Evolutionary conservation across 2,888 invertebrate genomes (phyloP).

Genomic region (Tetragonula carbonaria): DNA sequence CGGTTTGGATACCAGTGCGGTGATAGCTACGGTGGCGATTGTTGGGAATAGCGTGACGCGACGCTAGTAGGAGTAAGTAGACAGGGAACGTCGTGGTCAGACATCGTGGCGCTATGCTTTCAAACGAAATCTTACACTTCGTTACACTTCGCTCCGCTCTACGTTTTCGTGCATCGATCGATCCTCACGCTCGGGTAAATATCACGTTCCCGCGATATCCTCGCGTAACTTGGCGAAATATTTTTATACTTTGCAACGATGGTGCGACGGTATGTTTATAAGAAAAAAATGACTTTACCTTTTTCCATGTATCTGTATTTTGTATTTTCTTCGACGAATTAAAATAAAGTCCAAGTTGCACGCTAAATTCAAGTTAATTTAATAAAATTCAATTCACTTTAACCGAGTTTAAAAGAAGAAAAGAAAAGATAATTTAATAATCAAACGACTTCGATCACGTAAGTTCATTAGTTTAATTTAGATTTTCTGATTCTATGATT

Average conservation of each 20-base stretch:
- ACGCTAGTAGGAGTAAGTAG: conserved; percentile 39
- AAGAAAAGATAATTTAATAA: no score
- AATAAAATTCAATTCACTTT: no score
- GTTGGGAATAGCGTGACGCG: conserved; percentile 26
- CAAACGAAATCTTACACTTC: not conserved
- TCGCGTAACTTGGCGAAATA: not conserved
- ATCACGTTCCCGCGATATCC: not conserved
- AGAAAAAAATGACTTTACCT: no score
- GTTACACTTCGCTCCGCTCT: not conserved
- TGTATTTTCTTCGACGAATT: no score
- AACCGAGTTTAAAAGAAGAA: no score
- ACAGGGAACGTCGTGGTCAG: conserved; percentile 46
- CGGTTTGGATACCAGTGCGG: not conserved
- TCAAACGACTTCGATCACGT: no score
- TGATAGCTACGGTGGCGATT: conserved; percentile 4
- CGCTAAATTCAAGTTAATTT: no score
- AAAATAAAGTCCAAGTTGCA: no score
- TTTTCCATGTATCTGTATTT: no score
- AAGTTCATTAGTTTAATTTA: no score
- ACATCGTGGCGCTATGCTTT: conserved; percentile 32
- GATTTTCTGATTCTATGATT: no score
- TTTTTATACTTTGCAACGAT: not conserved
- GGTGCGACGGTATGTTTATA: no score
- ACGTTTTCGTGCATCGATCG: not conserved
- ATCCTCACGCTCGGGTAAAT: not conserved